phyloP scores from a whole-genome alignment of 1,140 invertebrate genomes.

The Pseudachorutes palmiensis region DNA sequence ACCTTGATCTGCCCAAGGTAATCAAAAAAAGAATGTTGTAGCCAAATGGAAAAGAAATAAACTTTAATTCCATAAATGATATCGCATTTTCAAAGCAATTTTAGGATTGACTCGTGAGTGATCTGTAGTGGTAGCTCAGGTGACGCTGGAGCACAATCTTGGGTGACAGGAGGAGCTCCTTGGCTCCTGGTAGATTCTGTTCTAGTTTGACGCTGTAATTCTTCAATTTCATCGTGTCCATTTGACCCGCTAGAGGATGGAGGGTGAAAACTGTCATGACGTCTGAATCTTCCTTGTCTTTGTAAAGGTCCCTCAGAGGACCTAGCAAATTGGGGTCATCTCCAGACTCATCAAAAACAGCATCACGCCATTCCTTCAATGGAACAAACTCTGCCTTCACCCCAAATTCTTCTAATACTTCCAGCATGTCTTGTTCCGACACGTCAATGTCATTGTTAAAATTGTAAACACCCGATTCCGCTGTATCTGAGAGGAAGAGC shows the following conservation, averaged over 20 bases:
- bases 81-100: no score
- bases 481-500: background rate
- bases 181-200: background rate
- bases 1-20: no score
- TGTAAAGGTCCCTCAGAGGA: background rate
- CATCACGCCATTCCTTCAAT: background rate
- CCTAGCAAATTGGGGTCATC: background rate
- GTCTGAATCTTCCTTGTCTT: background rate
- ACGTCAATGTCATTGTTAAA: background rate
- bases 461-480: slow-evolving; percentile 8
- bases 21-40: background rate
- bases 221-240: background rate
- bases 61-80: background rate
- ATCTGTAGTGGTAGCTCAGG: background rate
- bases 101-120: slow-evolving; percentile 2
- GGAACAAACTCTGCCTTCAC: background rate
- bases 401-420: background rate
- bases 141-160: slow-evolving; percentile 1
- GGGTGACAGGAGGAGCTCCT: background rate
- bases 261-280: background rate
- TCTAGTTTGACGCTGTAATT: background rate
- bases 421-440: background rate
- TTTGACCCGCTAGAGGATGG: background rate
- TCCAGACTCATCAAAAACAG: background rate
- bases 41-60: background rate